Conservation (phyloP, 2,797 vertebrate genomes). For the Apogon talboti region DNA sequence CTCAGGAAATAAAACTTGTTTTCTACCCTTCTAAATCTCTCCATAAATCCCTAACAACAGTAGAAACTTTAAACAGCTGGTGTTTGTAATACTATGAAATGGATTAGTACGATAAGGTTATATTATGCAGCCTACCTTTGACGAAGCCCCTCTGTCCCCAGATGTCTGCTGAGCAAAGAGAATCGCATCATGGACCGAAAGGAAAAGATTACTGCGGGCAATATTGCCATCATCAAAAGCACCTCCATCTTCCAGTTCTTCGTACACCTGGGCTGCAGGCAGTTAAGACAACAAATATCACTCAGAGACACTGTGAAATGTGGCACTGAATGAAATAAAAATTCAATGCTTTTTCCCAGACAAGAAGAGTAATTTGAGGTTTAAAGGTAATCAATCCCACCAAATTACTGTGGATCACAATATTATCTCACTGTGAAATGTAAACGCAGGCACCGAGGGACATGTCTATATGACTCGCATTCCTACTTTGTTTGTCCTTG, state of each 20-base stretch:
- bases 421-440: slow-evolving; percentile 14
- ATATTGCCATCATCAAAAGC: slow-evolving; percentile 89
- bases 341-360: background rate
- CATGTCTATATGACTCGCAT: background rate
- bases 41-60: slow-evolving; percentile 5
- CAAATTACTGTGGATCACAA: slow-evolving; percentile 16
- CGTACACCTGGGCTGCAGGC: slow-evolving; percentile 89
- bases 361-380: background rate
- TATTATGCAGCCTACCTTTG: slow-evolving; percentile 54
- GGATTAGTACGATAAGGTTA: slow-evolving; percentile 40
- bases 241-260: slow-evolving; percentile 89
- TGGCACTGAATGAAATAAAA: background rate
- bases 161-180: slow-evolving; percentile 84
- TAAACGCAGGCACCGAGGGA: background rate
- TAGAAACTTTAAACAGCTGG: slow-evolving; percentile 29
- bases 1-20: slow-evolving; percentile 11
- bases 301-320: slow-evolving; percentile 7
- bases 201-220: slow-evolving; percentile 84
- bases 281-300: slow-evolving; percentile 23
- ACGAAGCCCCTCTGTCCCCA: slow-evolving; percentile 24
- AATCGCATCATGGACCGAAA: slow-evolving; percentile 90
- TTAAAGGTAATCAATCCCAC: background rate
- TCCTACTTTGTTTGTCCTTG: background rate
- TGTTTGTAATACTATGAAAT: slow-evolving; percentile 34
- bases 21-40: slow-evolving; percentile 28